Evolutionary conservation across 2,797 vertebrate species (phyloP).

Genomic region (Nannoperca australis): DNA sequence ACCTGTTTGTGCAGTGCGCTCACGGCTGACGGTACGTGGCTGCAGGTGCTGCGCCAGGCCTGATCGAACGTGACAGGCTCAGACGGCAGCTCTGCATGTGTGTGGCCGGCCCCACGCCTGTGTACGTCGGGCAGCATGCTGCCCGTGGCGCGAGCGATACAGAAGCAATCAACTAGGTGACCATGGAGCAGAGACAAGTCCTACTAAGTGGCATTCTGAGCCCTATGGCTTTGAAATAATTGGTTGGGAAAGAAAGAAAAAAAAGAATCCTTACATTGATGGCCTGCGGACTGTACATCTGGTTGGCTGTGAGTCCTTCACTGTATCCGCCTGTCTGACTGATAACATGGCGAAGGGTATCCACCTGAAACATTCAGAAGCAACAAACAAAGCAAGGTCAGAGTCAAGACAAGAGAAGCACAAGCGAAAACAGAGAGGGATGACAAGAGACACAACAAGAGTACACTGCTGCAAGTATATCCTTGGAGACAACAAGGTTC

Average conservation of each 20-base stretch:
- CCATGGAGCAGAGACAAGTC: conserved; percentile 88
- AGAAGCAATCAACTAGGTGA: conserved; percentile 91
- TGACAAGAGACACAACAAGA: conserved; percentile 60
- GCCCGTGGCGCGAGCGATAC: conserved; percentile 86
- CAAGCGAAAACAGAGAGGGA: conserved; percentile 47
- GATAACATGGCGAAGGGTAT: conserved; percentile 99
- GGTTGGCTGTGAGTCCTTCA: conserved; percentile 98
- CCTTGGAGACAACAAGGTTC: conserved; percentile 42
- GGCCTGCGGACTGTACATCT: conserved; percentile 99
- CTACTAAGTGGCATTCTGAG: conserved; percentile 91
- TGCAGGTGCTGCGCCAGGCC: conserved; percentile 89
- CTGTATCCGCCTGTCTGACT: conserved; percentile 99
- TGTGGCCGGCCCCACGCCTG: conserved; percentile 78
- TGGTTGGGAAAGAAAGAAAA: conserved; percentile 83
- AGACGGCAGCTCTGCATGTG: conserved; percentile 85
- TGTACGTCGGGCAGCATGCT: conserved; percentile 74
- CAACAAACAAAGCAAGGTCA: conserved; percentile 86
- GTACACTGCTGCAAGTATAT: conserved; percentile 27
- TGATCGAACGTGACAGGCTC: conserved; percentile 92
- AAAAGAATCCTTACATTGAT: conserved; percentile 92
- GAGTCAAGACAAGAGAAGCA: conserved; percentile 45
- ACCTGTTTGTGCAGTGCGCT: conserved; percentile 88
- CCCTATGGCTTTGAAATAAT: conserved; percentile 95
- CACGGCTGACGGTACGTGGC: conserved; percentile 80
- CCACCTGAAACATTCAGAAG: conserved; percentile 90